Base-by-base conservation (phyloP, 2,797 vertebrate species). In the Oophaga sylvatica region DNA sequence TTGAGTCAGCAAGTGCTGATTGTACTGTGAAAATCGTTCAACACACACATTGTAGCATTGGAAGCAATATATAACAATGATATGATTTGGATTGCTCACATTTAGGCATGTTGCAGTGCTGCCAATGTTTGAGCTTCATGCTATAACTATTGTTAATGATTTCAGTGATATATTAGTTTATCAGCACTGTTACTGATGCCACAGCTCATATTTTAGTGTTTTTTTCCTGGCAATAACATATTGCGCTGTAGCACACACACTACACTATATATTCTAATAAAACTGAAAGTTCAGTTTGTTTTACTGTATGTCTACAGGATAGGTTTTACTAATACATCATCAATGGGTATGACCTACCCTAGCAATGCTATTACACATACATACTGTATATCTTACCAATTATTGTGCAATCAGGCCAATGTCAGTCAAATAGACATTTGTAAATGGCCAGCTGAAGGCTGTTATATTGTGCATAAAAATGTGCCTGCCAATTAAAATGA, bases 141-240 rank as follows among this genome's bases (percentile, higher is more conserved):
- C 35, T 62, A 41, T 41, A 41, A 3, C 29, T 68, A 56, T 10
- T 41, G 57, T 56, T 83, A 35, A n/a, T 22, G 16, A 62, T 62
- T 31, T n/a, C 16, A 75, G 10, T 41, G 5, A 60, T 22, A 16
- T 59, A n/a, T 62, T 53, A 53, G 9, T 9, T 53, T n/a, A 73
- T 31, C 15, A 60, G 57, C n/a, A 6, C n/a, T 76, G 22, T 45
- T 63, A 63, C 57, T 45, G 35, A 2, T 45, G 0, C 41, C 8
- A n/a, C 16, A 20, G 29, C 26, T 22, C 60, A 60, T 81, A 45
- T 45, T 48, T 81, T 62, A 57, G 13, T 84, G 41, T 84, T 63
- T 48, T 48, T 76, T 76, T 63, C 59, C 12, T 19, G 62, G 83
- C 83, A 84, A 77, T 84, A 77, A 77, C 71, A 84, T 48, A 70